A percentile compares a stretch with the other conserved stretches of the same genome.
Evolutionary conservation across 2,113 vertebrate genomes (phyloP).

Genomic region (Cygnus atratus): DNA sequence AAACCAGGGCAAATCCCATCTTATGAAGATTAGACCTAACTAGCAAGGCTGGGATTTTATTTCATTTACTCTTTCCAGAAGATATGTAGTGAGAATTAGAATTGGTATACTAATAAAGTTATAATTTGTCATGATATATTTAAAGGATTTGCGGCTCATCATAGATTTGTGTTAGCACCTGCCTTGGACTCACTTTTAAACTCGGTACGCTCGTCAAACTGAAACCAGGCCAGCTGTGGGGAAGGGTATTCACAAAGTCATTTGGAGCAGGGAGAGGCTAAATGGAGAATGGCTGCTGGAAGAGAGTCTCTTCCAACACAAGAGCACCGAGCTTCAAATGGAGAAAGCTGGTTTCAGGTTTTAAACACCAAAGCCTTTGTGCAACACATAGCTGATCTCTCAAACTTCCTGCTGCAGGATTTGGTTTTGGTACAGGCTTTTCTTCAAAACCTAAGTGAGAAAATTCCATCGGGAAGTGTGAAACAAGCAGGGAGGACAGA

Average conservation of each 20-base stretch:
- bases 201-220: not conserved
- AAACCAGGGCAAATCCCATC: not conserved
- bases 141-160: not conserved
- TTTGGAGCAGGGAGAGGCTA: not conserved
- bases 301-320: not conserved
- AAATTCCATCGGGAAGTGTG: not conserved
- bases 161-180: not conserved
- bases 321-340: not conserved
- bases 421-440: accelerated
- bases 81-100: not conserved
- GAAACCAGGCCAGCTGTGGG: not conserved
- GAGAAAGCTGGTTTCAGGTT: not conserved
- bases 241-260: not conserved
- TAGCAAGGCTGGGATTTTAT: not conserved
- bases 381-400: not conserved
- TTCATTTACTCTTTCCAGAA: not conserved
- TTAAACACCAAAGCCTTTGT: not conserved
- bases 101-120: not conserved
- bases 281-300: not conserved
- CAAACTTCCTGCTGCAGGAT: not conserved
- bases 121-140: not conserved
- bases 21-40: not conserved
- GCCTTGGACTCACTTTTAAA: not conserved
- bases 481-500: not conserved
- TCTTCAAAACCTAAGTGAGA: not conserved